Percentiles rank a stretch among this genome's conserved stretches.
Evolutionary conservation across 1,140 invertebrate species (phyloP).

Genomic region (Brachionus calyciflorus): DNA sequence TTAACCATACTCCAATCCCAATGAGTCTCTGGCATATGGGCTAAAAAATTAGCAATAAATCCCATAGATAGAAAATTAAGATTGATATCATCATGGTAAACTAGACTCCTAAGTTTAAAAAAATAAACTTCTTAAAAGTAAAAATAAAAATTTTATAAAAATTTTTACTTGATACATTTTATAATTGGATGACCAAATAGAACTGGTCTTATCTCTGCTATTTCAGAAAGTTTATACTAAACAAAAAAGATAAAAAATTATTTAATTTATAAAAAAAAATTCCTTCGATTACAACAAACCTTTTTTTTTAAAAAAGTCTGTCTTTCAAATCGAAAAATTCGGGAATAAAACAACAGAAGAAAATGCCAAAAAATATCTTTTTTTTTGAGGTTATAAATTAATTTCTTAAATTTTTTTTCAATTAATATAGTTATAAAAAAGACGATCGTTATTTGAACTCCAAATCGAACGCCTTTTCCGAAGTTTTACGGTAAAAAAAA

Average conservation of each 20-base stretch:
- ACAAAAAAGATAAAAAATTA: neutral
- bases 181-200: conserved; percentile 18
- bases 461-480: no score
- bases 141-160: neutral
- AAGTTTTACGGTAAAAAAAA: no score
- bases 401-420: no score
- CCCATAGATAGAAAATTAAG: conserved; percentile 20
- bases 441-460: no score
- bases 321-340: no score
- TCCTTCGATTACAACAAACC: no score
- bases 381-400: no score
- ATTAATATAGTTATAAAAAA: no score
- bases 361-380: no score
- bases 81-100: conserved; percentile 13
- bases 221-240: conserved; percentile 3
- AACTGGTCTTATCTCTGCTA: neutral
- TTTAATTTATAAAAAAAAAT: no score
- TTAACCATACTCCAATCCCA: conserved; percentile 30
- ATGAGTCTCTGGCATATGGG: neutral
- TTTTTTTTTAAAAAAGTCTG: no score
- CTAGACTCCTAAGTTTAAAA: neutral
- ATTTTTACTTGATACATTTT: conserved; percentile 2
- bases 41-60: conserved; percentile 10
- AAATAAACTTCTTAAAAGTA: neutral
- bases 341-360: no score